phyloP scores from a whole-genome alignment of 2,888 invertebrate species.

The Athalia rosae region DNA sequence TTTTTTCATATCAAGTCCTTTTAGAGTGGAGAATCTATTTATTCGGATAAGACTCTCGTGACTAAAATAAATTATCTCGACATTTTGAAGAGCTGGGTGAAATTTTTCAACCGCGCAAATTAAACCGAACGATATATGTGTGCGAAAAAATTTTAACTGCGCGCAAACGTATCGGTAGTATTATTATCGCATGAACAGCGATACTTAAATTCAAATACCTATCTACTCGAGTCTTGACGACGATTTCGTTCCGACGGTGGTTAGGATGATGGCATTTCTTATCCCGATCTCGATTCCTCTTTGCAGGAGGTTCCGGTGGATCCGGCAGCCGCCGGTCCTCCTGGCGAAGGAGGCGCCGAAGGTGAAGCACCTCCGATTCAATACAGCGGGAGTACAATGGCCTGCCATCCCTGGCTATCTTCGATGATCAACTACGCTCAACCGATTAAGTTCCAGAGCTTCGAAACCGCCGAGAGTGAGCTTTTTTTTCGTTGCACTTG shows the following conservation, averaged over 20 bases:
- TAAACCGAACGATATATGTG: too few species aligned
- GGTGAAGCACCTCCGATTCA: conserved; percentile 71
- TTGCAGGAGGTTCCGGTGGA: conserved; percentile 56
- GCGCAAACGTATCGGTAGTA: too few species aligned
- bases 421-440: conserved; percentile 83
- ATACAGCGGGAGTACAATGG: conserved; percentile 81
- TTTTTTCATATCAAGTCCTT: too few species aligned
- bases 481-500: too few species aligned
- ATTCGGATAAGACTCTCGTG: too few species aligned
- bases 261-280: conserved; percentile 6
- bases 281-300: conserved; percentile 15
- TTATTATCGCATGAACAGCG: too few species aligned
- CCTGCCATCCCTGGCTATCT: conserved; percentile 82
- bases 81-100: too few species aligned
- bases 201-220: too few species aligned
- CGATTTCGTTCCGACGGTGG: neutral
- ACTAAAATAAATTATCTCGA: too few species aligned
- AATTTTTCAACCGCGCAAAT: too few species aligned
- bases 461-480: conserved; percentile 80
- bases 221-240: conserved; percentile 1
- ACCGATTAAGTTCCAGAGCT: conserved; percentile 82
- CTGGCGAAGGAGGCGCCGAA: conserved; percentile 74
- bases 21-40: too few species aligned
- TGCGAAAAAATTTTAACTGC: too few species aligned
- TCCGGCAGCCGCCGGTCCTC: conserved; percentile 76